phyloP scores from a whole-genome alignment of 2,888 invertebrate species.

The Nomada fucata region DNA sequence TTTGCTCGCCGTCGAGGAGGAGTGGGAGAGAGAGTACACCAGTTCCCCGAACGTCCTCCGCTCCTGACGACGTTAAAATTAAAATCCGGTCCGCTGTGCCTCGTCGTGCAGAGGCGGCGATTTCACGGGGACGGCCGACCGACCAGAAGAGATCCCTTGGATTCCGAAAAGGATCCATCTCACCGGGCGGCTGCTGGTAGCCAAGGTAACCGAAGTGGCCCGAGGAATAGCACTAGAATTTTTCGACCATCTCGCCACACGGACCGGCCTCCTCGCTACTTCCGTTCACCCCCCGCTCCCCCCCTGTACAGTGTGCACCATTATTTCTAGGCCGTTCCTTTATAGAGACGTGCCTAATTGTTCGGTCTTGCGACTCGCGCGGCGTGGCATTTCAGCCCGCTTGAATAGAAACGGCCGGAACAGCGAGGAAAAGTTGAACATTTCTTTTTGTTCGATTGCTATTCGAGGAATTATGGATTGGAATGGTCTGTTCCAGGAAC shows the following conservation, averaged over 20 bases:
- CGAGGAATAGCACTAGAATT: slow-evolving; percentile 46
- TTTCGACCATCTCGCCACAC: slow-evolving; percentile 37
- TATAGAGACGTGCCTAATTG: slow-evolving; percentile 5
- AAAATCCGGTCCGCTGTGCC: slow-evolving; percentile 67
- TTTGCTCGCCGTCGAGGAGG: neutral
- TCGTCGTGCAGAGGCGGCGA: slow-evolving; percentile 30
- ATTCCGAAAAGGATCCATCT: slow-evolving; percentile 47
- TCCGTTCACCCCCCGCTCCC: slow-evolving; percentile 41
- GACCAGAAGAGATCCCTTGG: slow-evolving; percentile 22
- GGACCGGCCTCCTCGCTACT: slow-evolving; percentile 35
- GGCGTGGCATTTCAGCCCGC: neutral
- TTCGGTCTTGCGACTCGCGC: slow-evolving; percentile 8
- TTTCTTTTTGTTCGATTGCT: neutral
- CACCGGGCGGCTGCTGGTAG: slow-evolving; percentile 7
- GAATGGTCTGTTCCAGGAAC: neutral
- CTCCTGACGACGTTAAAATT: slow-evolving; percentile 64
- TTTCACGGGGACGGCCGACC: slow-evolving; percentile 44
- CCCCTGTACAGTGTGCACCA: neutral
- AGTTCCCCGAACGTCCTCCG: slow-evolving; percentile 61
- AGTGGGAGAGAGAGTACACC: slow-evolving; percentile 18
- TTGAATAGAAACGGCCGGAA: neutral
- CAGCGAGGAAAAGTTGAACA: neutral
- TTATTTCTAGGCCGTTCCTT: slow-evolving; percentile 28
- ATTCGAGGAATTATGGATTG: neutral
- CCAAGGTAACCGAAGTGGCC: slow-evolving; percentile 11